Evolutionary conservation across 30 jellyfish, hydroid and myxozoan genomes (phyloP), one percentile per base, ranked within the genome.

Genomic region (Sanderia malayensis): DNA sequence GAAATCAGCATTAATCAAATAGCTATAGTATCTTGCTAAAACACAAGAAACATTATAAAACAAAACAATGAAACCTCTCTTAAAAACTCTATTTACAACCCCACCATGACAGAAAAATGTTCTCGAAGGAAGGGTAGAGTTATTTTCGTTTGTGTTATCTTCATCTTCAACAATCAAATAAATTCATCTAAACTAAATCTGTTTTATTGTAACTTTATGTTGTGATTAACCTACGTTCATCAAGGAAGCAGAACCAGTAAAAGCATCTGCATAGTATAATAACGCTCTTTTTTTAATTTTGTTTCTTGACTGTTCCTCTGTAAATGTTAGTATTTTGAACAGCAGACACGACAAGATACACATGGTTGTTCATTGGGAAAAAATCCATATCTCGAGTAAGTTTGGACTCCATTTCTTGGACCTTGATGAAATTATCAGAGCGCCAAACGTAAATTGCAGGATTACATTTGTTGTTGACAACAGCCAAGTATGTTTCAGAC

Each of bases 291-390:
- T 31, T 22, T 31, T 31, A 60, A n/a, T 49, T 6, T 11, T 21
- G 52, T 25, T 37, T 29, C 61, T 46, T 58, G 18, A 57, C 71
- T 9, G 77, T 23, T 2, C 98, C 98, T 64, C 92, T 69, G 94
- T 92, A 92, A 4, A 92, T 79, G 30, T 93, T 90, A 32, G 95
- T 83, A 46, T 69, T 58, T 59, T 64, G 73, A 11, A 73, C 80
- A 1, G 98, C 76, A 27, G 98, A 80, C 32, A 92, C 98, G 8
- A 95, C 98, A 44, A 92, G 61, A 60, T 92, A 83, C 20, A 92
- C 93, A 65, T 61, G 83, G 7, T 32, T 53, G 4, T 83, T 85
- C 96, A 92, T 84, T 13, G 95, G 66, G 24, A 92, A 82, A 47
- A 92, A 92, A 31, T 83, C 95, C 78, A 92, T 86, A 52, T 92